Conservation (phyloP, 2,888 invertebrate species). For the Polydrusus cervinus region DNA sequence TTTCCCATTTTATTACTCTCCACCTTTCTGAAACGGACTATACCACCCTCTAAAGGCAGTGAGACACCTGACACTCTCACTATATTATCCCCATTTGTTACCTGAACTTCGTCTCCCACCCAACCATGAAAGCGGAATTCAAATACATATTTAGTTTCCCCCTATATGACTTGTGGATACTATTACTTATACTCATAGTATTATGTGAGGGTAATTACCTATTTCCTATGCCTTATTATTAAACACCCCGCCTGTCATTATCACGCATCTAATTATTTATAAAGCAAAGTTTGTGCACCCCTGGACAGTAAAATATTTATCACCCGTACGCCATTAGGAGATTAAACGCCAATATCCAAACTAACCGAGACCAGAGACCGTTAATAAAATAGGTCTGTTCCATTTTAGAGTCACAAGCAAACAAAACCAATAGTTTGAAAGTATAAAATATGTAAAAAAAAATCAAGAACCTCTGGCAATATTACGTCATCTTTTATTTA, state of each 20-base stretch:
- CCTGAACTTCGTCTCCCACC: background rate
- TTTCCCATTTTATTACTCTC: too few species aligned
- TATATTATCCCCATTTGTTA: constrained; percentile 5
- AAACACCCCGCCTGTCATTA: constrained; percentile 3
- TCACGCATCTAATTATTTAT: constrained; percentile 3
- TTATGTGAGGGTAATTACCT: background rate
- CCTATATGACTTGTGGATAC: background rate
- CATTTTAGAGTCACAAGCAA: too few species aligned
- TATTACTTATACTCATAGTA: constrained; percentile 1
- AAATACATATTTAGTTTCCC: background rate
- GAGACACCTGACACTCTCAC: background rate
- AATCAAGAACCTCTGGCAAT: constrained; percentile 1
- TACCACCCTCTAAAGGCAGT: background rate
- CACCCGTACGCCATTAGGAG: background rate
- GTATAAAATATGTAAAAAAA: constrained; percentile 19
- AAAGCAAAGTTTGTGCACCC: background rate
- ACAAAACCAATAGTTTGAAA: too few species aligned
- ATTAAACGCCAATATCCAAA: background rate
- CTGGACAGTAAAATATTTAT: background rate
- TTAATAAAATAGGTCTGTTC: too few species aligned
- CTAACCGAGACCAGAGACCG: too few species aligned
- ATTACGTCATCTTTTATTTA: constrained; percentile 27
- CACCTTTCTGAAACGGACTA: too few species aligned
- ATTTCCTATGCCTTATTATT: background rate
- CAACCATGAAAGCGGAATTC: background rate